phyloP scores from a whole-genome alignment of 2,113 vertebrate genomes.

The Dasyornis broadbenti region DNA sequence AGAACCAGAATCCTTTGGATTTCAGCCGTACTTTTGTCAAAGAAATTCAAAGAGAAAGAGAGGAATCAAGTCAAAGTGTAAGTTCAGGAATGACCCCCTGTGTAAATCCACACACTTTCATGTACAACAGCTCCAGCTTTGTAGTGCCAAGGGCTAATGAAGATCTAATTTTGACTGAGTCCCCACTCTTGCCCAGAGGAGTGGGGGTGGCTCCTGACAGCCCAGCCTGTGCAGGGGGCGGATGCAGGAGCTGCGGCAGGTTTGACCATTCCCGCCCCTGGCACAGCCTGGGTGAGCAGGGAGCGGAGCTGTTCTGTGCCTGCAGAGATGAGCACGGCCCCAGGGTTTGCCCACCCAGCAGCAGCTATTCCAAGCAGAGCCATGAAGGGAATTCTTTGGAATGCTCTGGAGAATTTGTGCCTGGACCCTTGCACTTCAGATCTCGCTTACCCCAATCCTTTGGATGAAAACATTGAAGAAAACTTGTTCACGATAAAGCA shows the following conservation, averaged over 20 bases:
- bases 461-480: not conserved
- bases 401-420: not conserved
- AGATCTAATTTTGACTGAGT: not conserved
- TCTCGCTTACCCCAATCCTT: not conserved
- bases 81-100: not conserved
- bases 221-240: not conserved
- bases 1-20: slow-evolving; percentile 7
- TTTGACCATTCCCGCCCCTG: not conserved
- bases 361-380: not conserved
- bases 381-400: not conserved
- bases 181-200: not conserved
- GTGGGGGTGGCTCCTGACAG: not conserved
- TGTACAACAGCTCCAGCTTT: not conserved
- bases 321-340: not conserved
- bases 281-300: rapidly evolving
- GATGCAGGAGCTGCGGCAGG: not conserved
- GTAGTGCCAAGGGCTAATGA: not conserved
- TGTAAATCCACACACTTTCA: not conserved
- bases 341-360: not conserved
- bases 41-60: not conserved
- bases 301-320: too few species aligned
- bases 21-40: not conserved
- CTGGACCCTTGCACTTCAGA: not conserved
- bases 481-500: not conserved
- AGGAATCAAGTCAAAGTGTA: not conserved